These are phyloP conservation scores for Ditula angustiorana DNA, from an alignment of 2,888 invertebrate species.

Conservation along the genomic window DNA sequence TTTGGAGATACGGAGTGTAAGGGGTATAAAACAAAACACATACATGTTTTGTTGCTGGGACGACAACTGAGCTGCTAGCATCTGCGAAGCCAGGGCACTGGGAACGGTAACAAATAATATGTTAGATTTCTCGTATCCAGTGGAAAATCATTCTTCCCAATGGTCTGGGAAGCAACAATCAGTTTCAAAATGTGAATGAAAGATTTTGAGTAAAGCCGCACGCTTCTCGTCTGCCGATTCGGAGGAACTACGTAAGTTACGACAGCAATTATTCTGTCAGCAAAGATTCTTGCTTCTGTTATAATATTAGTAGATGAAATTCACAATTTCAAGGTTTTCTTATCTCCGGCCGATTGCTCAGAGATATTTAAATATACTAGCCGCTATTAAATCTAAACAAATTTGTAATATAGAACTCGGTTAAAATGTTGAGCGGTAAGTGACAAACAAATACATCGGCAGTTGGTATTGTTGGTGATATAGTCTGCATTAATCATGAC, in stretches of 20 bases:
- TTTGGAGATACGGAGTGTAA: constrained; percentile 63
- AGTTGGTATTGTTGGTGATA: constrained; percentile 9
- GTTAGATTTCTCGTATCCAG: constrained; percentile 72
- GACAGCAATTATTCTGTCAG: background rate
- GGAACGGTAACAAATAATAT: constrained; percentile 87
- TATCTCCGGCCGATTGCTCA: too few species aligned
- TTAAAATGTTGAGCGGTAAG: background rate
- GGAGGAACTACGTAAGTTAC: background rate
- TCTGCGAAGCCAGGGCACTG: constrained; percentile 99
- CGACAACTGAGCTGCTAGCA: constrained; percentile 96
- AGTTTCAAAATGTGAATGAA: constrained; percentile 37
- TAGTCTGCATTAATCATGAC: constrained; percentile 10
- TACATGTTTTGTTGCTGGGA: constrained; percentile 98
- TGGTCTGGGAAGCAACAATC: constrained; percentile 51
- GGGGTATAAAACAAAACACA: constrained; percentile 86
- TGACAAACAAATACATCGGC: constrained; percentile 17
- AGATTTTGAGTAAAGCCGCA: constrained; percentile 64
- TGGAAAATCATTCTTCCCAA: constrained; percentile 53
- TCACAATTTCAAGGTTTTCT: too few species aligned
- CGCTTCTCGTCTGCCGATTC: constrained; percentile 48
- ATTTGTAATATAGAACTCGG: background rate
- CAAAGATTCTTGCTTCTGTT: background rate
- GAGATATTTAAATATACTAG: too few species aligned
- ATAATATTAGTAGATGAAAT: too few species aligned
- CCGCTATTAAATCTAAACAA: too few species aligned